Base-by-base conservation (phyloP, 2,113 vertebrate genomes). In the Donacobius atricapilla region DNA sequence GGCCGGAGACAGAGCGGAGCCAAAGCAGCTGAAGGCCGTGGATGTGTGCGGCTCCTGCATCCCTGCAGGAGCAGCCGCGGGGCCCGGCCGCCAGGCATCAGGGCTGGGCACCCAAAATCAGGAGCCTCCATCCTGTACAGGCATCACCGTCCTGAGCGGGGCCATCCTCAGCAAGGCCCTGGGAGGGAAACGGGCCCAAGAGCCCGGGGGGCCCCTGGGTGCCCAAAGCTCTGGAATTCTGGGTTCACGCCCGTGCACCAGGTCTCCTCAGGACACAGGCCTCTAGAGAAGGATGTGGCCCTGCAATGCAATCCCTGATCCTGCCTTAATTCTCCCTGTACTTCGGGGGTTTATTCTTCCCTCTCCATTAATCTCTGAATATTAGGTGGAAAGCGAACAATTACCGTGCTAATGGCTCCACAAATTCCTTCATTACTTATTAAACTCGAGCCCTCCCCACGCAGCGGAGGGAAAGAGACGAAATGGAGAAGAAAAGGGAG, bases 381-480 rank as follows among this genome's bases (percentile, higher is more conserved):
- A 68, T 86, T 96, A 95, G 94, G 89, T 85, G 76, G 80, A 84
- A 97, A 96, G 83, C 11, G 63, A 88, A 84, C 93, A 91, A 90
- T 96, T 92, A 95, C 70, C 31, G 85, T 33, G 61, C 96, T 97
- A 97, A 97, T 97, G 97, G 95, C 61, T 93, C 85, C 89, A 95
- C 90, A 94, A 92, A 87, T 94, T 85, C 79, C 96, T 92, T 96
- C 95, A 94, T 97, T 95, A 96, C 93, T 98, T 96, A 97, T 97
- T 96, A 92, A 97, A 95, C 92, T 72, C 35, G 1, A 94, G 53
- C 71, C 35, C 42, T 89, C 79, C 80, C 54, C 15, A 73, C 6
- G 35, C 83, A 76, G 76, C 11, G 12, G 75, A 91, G 83, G 45
- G 78, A 83, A 90, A 78, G 40, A 51, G 50, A 25, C 11, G 66